phyloP scores from a whole-genome alignment of 2,113 vertebrate genomes.

The Pelusios castaneus region DNA sequence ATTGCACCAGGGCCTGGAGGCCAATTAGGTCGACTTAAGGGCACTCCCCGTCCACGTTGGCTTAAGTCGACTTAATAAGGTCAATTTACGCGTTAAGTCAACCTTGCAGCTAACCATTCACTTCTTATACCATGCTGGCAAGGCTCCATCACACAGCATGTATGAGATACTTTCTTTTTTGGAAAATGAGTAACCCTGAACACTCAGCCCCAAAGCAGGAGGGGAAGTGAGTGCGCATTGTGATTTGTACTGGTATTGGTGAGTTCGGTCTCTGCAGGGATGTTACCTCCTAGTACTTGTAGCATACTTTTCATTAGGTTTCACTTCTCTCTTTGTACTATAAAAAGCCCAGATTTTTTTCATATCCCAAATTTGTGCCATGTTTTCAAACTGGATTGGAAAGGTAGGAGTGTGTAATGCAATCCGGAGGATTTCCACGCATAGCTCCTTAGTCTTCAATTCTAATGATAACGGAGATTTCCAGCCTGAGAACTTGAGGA shows the following conservation, averaged over 20 bases:
- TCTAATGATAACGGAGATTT: neutral
- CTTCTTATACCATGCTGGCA: neutral
- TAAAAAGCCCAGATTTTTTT: neutral
- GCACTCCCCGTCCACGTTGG: no score
- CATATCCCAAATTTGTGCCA: neutral
- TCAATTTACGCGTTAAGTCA: no score
- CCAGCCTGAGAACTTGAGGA: neutral
- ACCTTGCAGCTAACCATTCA: neutral
- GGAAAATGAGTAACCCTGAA: neutral
- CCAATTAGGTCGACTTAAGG: no score
- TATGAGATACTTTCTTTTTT: neutral
- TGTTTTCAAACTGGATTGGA: neutral
- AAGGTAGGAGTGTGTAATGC: neutral
- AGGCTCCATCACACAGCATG: neutral
- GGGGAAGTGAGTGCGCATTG: accelerated
- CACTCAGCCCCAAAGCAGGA: neutral
- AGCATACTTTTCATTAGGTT: accelerated
- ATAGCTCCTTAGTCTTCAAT: neutral
- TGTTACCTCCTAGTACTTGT: accelerated
- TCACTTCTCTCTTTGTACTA: neutral
- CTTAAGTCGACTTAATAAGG: no score
- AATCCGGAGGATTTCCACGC: neutral
- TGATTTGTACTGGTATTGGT: neutral
- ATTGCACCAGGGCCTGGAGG: no score
- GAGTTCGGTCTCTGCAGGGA: neutral